Evolutionary conservation across 2,888 invertebrate genomes (phyloP).

Genomic region (Osedax frankpressi): DNA sequence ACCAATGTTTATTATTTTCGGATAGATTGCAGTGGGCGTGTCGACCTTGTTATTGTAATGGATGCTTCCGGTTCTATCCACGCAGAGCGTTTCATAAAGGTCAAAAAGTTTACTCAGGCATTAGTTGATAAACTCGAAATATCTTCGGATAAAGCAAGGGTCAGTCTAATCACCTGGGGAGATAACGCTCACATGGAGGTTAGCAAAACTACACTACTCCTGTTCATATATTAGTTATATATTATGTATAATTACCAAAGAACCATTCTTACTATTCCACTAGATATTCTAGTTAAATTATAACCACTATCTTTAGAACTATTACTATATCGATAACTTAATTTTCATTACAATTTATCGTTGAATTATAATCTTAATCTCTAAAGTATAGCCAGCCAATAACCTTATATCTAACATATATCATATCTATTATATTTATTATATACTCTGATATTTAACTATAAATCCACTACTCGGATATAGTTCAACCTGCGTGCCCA

Average conservation of each 20-base stretch:
- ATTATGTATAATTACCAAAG: neutral
- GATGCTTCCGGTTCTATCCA: conserved; percentile 38
- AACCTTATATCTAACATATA: too few relatives aligned
- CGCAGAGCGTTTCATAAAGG: conserved; percentile 29
- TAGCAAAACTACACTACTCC: neutral
- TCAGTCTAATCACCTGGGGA: conserved; percentile 35
- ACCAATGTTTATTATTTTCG: too few relatives aligned
- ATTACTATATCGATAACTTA: too few relatives aligned
- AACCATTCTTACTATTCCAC: neutral
- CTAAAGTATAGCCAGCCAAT: too few relatives aligned
- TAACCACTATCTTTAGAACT: too few relatives aligned
- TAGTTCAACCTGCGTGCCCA: conserved; percentile 35
- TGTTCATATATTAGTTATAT: neutral
- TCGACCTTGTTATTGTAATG: conserved; percentile 34
- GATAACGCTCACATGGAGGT: conserved; percentile 30
- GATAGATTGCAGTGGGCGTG: conserved; percentile 24
- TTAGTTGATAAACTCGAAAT: conserved; percentile 35
- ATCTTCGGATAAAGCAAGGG: conserved; percentile 31
- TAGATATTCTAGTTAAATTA: too few relatives aligned
- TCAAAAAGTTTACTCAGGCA: conserved; percentile 33
- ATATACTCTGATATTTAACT: too few relatives aligned
- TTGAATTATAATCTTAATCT: too few relatives aligned
- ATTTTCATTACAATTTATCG: too few relatives aligned
- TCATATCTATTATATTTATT: too few relatives aligned
- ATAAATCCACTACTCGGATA: too few relatives aligned